These are phyloP conservation scores for Dasypus novemcinctus DNA, from an alignment of 2,113 vertebrate species.

Conservation along the genomic window DNA sequence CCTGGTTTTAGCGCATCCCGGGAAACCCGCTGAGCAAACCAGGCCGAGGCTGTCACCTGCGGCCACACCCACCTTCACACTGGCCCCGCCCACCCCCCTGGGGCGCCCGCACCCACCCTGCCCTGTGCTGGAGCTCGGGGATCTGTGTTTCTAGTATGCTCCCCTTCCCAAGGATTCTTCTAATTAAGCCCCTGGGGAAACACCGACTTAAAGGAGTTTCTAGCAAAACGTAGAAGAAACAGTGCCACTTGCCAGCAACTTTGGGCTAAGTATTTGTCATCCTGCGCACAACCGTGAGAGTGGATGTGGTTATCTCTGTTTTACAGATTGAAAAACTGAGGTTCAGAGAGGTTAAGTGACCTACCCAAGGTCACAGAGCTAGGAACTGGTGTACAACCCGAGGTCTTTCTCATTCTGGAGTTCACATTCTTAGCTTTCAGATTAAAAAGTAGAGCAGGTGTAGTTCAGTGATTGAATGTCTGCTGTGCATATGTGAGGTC, in stretches of 20 bases:
- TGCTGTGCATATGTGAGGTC: no score
- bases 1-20: background rate
- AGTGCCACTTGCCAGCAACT: background rate
- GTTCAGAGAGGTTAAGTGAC: background rate
- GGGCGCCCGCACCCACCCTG: background rate
- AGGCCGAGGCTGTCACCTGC: accelerated
- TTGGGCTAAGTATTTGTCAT: background rate
- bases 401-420: background rate
- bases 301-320: background rate
- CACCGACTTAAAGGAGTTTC: no score
- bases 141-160: background rate
- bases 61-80: background rate
- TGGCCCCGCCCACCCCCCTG: accelerated
- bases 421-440: background rate
- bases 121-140: accelerated
- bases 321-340: background rate
- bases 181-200: background rate
- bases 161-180: background rate
- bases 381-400: background rate
- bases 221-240: background rate
- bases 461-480: no score
- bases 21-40: background rate
- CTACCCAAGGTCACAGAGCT: background rate
- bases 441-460: background rate
- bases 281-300: background rate